Percentiles rank a stretch among this genome's conserved stretches.
Conservation (phyloP, 2,113 vertebrate species). For the Paradisaea rubra region DNA sequence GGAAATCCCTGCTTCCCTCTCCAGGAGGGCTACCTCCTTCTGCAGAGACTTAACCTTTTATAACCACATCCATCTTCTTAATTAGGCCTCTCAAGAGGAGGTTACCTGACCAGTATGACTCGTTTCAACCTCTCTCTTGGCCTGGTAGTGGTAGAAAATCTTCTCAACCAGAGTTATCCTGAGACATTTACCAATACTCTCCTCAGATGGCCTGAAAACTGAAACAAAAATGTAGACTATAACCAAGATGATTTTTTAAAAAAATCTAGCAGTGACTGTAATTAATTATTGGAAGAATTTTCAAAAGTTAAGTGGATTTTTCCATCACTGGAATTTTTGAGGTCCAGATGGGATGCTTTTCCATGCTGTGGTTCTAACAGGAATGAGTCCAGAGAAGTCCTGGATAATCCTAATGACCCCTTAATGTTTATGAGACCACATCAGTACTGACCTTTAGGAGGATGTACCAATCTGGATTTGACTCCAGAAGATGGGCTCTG, state of each 20-base stretch:
- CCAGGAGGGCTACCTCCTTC: background rate
- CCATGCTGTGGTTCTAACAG: background rate
- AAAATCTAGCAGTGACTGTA: background rate
- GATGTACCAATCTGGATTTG: background rate
- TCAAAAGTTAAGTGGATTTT: background rate
- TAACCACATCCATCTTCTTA: background rate
- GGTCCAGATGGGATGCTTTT: background rate
- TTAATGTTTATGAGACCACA: background rate
- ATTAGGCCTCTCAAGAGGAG: background rate
- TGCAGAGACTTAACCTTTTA: background rate
- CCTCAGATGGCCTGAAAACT: background rate
- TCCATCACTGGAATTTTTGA: background rate
- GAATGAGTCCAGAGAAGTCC: background rate
- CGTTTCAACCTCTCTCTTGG: background rate
- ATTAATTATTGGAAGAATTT: background rate
- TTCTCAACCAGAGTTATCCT: background rate
- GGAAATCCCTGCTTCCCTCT: background rate
- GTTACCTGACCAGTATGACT: background rate
- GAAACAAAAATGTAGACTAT: background rate
- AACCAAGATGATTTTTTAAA: background rate
- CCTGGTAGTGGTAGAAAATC: background rate
- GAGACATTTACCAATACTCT: background rate
- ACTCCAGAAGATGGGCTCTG: background rate
- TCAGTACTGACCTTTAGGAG: background rate
- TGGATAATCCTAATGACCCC: background rate